A percentile compares a stretch with the other conserved stretches of the same genome.
Evolutionary conservation across 2,888 invertebrate species (phyloP).

Genomic region (Dichetophora obliterata): DNA sequence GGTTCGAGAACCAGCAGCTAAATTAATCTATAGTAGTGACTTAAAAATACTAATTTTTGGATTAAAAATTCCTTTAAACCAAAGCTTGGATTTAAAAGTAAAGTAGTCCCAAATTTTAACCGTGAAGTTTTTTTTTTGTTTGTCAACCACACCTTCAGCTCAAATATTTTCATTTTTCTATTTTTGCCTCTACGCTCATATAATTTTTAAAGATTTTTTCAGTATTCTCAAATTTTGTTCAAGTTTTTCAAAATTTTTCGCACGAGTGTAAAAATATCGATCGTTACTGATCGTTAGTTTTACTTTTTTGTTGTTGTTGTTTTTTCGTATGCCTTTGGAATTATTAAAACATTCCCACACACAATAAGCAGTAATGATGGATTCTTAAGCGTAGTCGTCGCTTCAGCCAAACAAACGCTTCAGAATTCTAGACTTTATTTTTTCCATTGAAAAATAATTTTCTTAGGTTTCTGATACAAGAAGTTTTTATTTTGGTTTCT

Average conservation of each 20-base stretch:
- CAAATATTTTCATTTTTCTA: no score
- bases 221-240: no score
- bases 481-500: background rate
- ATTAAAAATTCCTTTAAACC: no score
- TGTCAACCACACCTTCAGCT: no score
- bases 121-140: no score
- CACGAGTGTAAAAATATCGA: conserved; percentile 31
- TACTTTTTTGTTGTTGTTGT: background rate
- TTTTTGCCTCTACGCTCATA: no score
- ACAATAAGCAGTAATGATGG: conserved; percentile 46
- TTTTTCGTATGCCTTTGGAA: conserved; percentile 53
- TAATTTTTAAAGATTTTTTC: no score
- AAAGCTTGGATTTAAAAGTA: no score
- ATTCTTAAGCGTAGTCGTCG: conserved; percentile 27
- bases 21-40: no score
- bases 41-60: no score
- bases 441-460: conserved; percentile 31
- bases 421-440: conserved; percentile 19
- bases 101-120: no score
- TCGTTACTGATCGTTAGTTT: conserved; percentile 4
- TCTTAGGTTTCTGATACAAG: background rate
- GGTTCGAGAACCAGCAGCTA: no score
- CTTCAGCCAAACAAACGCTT: background rate
- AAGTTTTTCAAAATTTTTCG: background rate
- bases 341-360: conserved; percentile 64